phyloP scores from a whole-genome alignment of 2,113 vertebrate species.

The Xerus inauris region DNA sequence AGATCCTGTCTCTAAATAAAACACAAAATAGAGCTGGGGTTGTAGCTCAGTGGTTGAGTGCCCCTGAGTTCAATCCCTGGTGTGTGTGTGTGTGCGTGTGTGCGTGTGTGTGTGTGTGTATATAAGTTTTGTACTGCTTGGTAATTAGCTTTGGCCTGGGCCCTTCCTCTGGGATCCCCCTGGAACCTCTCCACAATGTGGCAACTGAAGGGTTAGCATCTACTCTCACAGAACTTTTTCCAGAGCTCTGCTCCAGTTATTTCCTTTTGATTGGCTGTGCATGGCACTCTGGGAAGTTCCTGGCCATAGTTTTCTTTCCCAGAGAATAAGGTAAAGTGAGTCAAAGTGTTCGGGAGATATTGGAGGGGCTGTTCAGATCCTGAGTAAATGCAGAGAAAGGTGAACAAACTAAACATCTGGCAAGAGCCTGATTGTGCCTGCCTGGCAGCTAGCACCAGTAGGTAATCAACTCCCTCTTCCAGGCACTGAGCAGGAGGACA shows the following conservation, averaged over 20 bases:
- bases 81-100: too few species aligned
- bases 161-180: not conserved
- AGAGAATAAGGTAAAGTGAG: not conserved
- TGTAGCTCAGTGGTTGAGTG: too few species aligned
- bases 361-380: not conserved
- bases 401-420: fast-evolving
- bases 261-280: not conserved
- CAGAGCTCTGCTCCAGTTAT: not conserved
- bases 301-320: not conserved
- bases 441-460: fast-evolving
- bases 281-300: fast-evolving
- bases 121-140: not conserved
- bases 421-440: not conserved
- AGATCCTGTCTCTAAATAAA: too few species aligned
- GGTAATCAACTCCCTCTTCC: not conserved
- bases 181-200: not conserved
- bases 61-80: too few species aligned
- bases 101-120: too few species aligned
- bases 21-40: too few species aligned
- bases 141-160: not conserved
- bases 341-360: not conserved
- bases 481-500: not conserved
- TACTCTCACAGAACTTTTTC: not conserved
- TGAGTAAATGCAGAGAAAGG: not conserved
- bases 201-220: not conserved